phyloP scores from a whole-genome alignment of 2,888 invertebrate genomes.

The Mythimna lalbum region DNA sequence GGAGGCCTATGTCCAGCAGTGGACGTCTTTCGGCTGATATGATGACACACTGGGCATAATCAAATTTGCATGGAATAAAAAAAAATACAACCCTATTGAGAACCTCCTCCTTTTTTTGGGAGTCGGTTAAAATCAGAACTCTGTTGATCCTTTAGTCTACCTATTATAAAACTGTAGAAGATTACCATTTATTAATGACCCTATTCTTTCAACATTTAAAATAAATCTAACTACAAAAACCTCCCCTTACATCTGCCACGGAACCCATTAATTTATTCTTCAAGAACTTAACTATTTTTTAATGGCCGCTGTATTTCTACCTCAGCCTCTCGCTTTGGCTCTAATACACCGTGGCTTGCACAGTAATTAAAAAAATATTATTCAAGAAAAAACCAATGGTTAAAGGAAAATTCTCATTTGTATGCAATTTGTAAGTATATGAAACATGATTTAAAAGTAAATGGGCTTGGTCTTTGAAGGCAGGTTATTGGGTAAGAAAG shows the following conservation, averaged over 20 bases:
- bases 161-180: neutral
- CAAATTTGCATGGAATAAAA: too few species aligned
- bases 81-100: too few species aligned
- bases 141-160: too few species aligned
- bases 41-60: too few species aligned
- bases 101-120: too few species aligned
- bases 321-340: constrained; percentile 68
- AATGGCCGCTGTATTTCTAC: constrained; percentile 69
- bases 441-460: constrained; percentile 17
- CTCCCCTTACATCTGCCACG: constrained; percentile 44
- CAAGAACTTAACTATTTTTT: constrained; percentile 64
- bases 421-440: constrained; percentile 29
- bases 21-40: too few species aligned
- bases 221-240: constrained; percentile 20
- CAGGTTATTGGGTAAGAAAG: neutral
- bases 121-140: too few species aligned
- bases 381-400: constrained; percentile 56
- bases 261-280: constrained; percentile 65
- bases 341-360: constrained; percentile 69
- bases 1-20: too few species aligned
- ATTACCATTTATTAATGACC: neutral
- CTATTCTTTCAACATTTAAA: neutral
- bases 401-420: constrained; percentile 40
- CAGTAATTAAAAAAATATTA: constrained; percentile 74
- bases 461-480: neutral